These are phyloP conservation scores for Progne subis DNA, from an alignment of 2,113 vertebrate genomes.

Conservation along the genomic window DNA sequence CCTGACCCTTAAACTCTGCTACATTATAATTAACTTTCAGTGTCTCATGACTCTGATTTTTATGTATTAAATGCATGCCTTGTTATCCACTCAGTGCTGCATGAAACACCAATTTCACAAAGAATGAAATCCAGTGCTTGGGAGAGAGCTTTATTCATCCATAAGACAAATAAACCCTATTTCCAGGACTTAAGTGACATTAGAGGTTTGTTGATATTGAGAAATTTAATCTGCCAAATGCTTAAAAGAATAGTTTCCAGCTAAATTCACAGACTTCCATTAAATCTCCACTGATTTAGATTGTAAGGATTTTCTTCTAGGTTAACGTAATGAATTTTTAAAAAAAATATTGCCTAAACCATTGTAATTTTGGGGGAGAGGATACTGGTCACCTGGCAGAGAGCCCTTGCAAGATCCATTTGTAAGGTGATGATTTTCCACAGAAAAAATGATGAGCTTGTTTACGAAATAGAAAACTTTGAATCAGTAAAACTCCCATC, in stretches of 20 bases:
- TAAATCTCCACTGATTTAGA: background rate
- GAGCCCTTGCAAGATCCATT: background rate
- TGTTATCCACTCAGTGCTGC: constrained; percentile 11
- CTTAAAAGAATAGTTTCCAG: background rate
- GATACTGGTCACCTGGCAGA: background rate
- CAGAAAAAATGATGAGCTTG: background rate
- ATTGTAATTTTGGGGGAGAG: background rate
- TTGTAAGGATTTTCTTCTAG: background rate
- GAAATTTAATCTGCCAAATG: constrained; percentile 23
- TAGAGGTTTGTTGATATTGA: constrained; percentile 12
- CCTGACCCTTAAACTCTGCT: constrained; percentile 35
- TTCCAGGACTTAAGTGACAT: constrained; percentile 25
- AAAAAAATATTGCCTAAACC: background rate
- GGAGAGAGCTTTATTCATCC: background rate
- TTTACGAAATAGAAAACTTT: background rate
- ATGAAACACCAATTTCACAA: background rate
- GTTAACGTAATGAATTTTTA: background rate
- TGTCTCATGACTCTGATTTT: constrained; percentile 55
- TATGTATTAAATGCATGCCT: constrained; percentile 43
- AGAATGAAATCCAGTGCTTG: constrained; percentile 22
- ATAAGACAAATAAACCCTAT: constrained; percentile 7
- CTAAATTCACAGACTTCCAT: background rate
- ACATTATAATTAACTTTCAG: constrained; percentile 46
- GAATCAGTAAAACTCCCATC: background rate
- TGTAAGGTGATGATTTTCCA: background rate